Evolutionary conservation across 2,797 vertebrate genomes (phyloP).

Genomic region (Girardinus metallicus): DNA sequence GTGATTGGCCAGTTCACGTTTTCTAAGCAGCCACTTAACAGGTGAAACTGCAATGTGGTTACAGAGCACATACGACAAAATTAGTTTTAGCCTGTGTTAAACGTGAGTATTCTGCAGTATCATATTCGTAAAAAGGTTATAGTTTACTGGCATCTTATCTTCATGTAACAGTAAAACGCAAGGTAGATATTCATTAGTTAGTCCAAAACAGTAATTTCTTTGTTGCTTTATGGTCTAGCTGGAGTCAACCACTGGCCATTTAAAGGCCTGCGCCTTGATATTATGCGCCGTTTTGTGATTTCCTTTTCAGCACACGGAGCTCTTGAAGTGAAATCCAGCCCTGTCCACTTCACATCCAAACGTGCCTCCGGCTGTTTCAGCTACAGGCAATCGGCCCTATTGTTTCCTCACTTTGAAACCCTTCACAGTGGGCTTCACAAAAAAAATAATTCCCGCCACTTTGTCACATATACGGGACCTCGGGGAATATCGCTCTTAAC

Average conservation of each 20-base stretch:
- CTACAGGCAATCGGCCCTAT: conserved; percentile 22
- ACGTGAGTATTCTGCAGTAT: too few relatives aligned
- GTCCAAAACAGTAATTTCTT: too few relatives aligned
- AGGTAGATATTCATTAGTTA: neutral
- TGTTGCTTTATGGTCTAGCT: neutral
- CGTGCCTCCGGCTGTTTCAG: neutral
- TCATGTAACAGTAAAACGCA: neutral
- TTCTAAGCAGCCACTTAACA: too few relatives aligned
- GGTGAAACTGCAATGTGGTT: too few relatives aligned
- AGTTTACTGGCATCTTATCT: neutral
- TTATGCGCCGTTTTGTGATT: conserved; percentile 14
- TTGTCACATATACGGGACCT: conserved; percentile 57
- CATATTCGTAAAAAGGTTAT: too few relatives aligned
- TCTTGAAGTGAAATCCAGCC: conserved; percentile 34
- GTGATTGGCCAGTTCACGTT: too few relatives aligned
- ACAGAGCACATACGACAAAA: too few relatives aligned
- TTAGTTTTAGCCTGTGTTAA: too few relatives aligned
- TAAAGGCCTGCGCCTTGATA: conserved; percentile 3
- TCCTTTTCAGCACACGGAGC: conserved; percentile 13
- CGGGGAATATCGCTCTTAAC: conserved; percentile 39
- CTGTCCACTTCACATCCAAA: conserved; percentile 46
- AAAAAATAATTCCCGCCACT: conserved; percentile 65
- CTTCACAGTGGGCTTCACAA: conserved; percentile 52
- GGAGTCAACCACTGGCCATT: neutral
- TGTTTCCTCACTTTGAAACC: conserved; percentile 60